Conservation (phyloP, 2,797 vertebrate species). For the Aplochiton taeniatus region DNA sequence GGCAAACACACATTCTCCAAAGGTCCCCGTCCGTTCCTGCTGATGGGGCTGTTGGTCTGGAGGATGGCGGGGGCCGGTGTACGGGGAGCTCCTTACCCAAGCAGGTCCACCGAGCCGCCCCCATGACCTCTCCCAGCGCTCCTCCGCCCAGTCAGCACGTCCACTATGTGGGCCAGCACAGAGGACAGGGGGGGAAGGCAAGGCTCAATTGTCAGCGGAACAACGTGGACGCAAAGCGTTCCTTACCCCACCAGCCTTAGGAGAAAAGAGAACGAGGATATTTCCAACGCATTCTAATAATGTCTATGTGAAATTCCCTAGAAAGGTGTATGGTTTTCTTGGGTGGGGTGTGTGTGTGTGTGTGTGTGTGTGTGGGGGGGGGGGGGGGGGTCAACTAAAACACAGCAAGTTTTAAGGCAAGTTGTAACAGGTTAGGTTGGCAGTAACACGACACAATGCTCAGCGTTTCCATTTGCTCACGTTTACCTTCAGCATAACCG, state of each 20-base stretch:
- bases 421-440: too few species aligned
- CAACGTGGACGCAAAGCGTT: not conserved
- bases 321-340: too few species aligned
- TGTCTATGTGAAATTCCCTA: too few species aligned
- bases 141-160: slow-evolving; percentile 66
- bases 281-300: not conserved
- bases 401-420: too few species aligned
- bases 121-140: slow-evolving; percentile 49
- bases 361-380: too few species aligned
- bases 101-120: slow-evolving; percentile 16
- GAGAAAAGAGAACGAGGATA: not conserved
- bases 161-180: slow-evolving; percentile 67
- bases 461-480: too few species aligned
- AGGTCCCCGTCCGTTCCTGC: slow-evolving; percentile 38
- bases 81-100: slow-evolving; percentile 55
- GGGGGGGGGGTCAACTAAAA: too few species aligned
- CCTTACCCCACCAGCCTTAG: too few species aligned
- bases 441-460: too few species aligned
- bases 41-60: slow-evolving; percentile 62
- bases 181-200: slow-evolving; percentile 57
- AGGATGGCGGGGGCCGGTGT: slow-evolving; percentile 65
- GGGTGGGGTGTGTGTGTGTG: too few species aligned
- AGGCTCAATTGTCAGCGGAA: slow-evolving; percentile 43
- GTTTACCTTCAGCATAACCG: too few species aligned
- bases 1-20: slow-evolving; percentile 34